phyloP scores from a whole-genome alignment of 2,797 vertebrate species.

The Rhynchotus rufescens region DNA sequence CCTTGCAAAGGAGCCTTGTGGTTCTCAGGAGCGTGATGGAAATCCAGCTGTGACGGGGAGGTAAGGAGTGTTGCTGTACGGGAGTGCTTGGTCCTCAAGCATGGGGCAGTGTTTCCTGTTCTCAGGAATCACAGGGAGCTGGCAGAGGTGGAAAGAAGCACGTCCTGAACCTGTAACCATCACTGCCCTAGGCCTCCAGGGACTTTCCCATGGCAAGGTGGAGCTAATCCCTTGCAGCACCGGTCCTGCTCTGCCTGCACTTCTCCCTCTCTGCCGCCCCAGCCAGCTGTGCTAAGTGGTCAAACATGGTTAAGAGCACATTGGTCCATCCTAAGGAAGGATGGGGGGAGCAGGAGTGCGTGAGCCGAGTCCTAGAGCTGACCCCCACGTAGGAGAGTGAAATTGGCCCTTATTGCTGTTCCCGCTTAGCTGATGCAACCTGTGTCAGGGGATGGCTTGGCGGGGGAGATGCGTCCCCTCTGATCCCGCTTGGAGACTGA shows the following conservation, averaged over 20 bases:
- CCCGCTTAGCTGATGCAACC: neutral
- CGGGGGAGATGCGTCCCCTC: neutral
- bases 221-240: neutral
- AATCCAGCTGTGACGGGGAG: neutral
- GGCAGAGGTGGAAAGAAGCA: neutral
- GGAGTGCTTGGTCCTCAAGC: rapidly evolving
- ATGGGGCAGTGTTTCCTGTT: neutral
- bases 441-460: neutral
- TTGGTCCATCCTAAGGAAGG: neutral
- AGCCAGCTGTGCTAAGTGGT: neutral
- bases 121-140: neutral
- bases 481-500: neutral
- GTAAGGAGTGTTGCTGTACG: neutral
- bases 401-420: neutral
- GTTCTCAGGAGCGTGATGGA: rapidly evolving
- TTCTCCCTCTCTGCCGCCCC: neutral
- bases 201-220: neutral
- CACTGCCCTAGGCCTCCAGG: neutral
- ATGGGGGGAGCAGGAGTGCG: neutral
- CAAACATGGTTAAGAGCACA: neutral
- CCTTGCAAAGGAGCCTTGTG: neutral
- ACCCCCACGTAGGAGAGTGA: neutral
- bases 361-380: neutral
- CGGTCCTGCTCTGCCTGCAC: neutral
- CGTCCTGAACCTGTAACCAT: neutral